Base-by-base conservation (phyloP, 2,113 vertebrate genomes). In the Damaliscus lunatus region DNA sequence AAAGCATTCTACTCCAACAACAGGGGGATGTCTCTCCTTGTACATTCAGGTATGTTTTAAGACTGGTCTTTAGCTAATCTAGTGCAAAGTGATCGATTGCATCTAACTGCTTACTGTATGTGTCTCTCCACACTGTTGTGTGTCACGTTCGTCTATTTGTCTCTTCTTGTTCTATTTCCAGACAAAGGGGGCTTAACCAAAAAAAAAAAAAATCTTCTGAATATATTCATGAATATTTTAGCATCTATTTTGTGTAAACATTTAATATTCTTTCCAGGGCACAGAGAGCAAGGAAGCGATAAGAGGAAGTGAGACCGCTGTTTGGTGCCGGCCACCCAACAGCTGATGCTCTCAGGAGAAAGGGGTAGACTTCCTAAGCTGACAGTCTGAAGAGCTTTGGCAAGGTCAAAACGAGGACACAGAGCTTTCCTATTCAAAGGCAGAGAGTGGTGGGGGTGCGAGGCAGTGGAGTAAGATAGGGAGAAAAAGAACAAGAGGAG, bases 191-290 rank as follows among this genome's bases (percentile, higher is more conserved):
- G 88, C 59, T 98, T 97, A 94, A 94, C 60, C 15, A 81, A 82
- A 95, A 94, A 94, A 27, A n/a, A n/a, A n/a, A 8, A 53, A 89
- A 40, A n/a, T 27, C 29, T 88, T 96, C 71, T 0, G 5, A 97
- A 97, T 93, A 62, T 89, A 97, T 97, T 97, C 95, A 97, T 98
- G 97, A 97, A 97, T 98, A 98, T 98, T 98, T 98, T 97, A 97
- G 82, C 97, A 97, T 97, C 71, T 67, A 93, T 97, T 98, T 96
- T 94, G 86, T 95, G 88, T 94, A 95, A 57, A 97, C 78, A 98
- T 97, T 98, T 95, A 95, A 96, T 96, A 97, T 89, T 96, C 78
- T 98, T 33, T 97, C 81, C 57, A 50, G 98, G 95, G 94, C 92
- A 91, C 52, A 15, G 13, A 57, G 88, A 98, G 88, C 92, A 92